Conservation (phyloP, 2,797 vertebrate species). For the Gastrophryne carolinensis region DNA sequence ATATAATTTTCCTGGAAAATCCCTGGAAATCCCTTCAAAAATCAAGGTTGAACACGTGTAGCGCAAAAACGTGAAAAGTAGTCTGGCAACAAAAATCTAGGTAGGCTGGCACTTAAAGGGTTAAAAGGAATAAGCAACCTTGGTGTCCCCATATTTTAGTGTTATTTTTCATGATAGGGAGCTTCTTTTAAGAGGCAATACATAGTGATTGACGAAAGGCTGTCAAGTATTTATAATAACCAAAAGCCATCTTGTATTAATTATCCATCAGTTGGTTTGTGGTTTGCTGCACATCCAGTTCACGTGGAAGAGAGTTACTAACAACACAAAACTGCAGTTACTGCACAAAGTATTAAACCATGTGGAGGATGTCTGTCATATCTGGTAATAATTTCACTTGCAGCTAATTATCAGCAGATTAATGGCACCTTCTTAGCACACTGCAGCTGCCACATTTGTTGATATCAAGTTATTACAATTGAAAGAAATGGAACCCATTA, state of each 20-base stretch:
- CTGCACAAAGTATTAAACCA: background rate
- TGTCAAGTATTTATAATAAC: too few species aligned
- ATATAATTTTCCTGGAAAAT: too few species aligned
- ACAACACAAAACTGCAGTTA: background rate
- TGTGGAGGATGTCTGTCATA: background rate
- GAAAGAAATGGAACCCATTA: constrained; percentile 3
- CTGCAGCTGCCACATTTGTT: background rate
- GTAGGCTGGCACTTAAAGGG: too few species aligned
- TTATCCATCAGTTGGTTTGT: background rate
- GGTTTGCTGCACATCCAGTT: background rate
- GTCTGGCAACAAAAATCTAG: too few species aligned
- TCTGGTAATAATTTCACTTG: background rate
- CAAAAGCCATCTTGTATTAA: background rate
- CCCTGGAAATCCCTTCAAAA: too few species aligned
- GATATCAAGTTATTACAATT: background rate
- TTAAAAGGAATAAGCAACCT: too few species aligned
- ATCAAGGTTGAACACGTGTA: too few species aligned
- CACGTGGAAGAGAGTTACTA: background rate
- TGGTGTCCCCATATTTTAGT: too few species aligned
- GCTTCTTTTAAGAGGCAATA: too few species aligned
- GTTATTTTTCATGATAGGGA: too few species aligned
- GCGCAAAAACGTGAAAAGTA: too few species aligned
- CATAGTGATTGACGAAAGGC: too few species aligned
- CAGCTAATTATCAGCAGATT: background rate
- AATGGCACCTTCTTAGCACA: background rate